Percentiles rank a stretch among this genome's conserved stretches.
Conservation (phyloP, 1,140 invertebrate species). For the Conopomorpha cramerella region DNA sequence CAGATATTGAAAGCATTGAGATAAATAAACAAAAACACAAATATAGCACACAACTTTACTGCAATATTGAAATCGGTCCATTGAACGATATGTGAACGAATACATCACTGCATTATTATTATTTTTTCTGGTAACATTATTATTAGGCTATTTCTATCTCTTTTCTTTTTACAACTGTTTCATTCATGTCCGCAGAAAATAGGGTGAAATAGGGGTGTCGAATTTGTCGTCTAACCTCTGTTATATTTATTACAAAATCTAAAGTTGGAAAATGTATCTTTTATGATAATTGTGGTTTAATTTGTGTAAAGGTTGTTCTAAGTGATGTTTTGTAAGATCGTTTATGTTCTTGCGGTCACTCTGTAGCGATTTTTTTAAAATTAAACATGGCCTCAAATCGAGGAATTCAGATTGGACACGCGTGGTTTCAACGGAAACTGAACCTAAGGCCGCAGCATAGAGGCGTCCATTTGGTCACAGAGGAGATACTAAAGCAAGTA, state of each 20-base stretch:
- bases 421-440: slow-evolving; percentile 96
- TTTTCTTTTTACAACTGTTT: slow-evolving; percentile 53
- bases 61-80: no score
- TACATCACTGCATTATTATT: no score
- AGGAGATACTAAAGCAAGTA: slow-evolving; percentile 91
- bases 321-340: slow-evolving; percentile 60
- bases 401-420: slow-evolving; percentile 89
- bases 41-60: no score
- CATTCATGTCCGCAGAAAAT: slow-evolving; percentile 59
- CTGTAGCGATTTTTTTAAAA: slow-evolving; percentile 57
- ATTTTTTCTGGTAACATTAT: no score
- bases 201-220: slow-evolving; percentile 63
- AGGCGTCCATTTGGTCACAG: slow-evolving; percentile 93
- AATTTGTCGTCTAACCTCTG: slow-evolving; percentile 60
- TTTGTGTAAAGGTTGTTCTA: slow-evolving; percentile 53
- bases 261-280: slow-evolving; percentile 60
- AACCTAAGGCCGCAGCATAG: slow-evolving; percentile 92
- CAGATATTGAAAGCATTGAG: no score
- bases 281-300: slow-evolving; percentile 61
- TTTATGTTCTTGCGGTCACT: slow-evolving; percentile 52
- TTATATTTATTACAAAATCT: slow-evolving; percentile 57
- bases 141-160: no score
- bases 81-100: no score
- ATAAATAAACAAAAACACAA: no score
- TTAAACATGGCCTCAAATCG: slow-evolving; percentile 84